Evolutionary conservation across 1,140 invertebrate species (phyloP).

Genomic region (Drosophila tristis): DNA sequence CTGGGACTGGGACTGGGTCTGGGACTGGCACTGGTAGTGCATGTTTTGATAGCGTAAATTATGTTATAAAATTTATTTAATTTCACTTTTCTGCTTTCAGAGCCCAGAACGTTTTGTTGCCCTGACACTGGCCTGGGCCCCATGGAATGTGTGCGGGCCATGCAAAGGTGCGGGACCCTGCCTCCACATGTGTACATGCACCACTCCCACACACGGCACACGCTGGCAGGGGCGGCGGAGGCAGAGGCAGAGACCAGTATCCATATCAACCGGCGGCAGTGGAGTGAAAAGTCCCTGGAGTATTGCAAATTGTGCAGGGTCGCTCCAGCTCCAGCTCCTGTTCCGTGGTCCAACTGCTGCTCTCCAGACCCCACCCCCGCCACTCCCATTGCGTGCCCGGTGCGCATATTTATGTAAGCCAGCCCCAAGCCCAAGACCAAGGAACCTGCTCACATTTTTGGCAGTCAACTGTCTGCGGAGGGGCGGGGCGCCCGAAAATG

Average conservation of each 20-base stretch:
- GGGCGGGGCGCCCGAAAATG: conserved; percentile 27
- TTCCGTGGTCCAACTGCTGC: not conserved
- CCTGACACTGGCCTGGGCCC: conserved; percentile 26
- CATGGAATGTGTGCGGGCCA: conserved; percentile 53
- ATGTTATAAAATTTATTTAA: conserved; percentile 83
- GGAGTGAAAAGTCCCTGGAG: conserved; percentile 62
- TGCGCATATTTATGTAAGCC: conserved; percentile 68
- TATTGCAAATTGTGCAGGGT: conserved; percentile 69
- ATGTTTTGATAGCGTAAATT: conserved; percentile 83
- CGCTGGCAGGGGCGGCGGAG: conserved; percentile 3
- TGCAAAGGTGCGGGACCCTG: conserved; percentile 37
- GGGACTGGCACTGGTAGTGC: conserved; percentile 26
- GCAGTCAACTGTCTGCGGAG: not conserved
- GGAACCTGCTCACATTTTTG: conserved; percentile 66
- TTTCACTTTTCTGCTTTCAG: conserved; percentile 71
- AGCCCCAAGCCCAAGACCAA: conserved; percentile 21
- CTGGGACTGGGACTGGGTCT: too few relatives aligned
- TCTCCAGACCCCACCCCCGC: conserved; percentile 9
- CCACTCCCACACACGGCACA: not conserved
- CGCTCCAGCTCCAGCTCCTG: not conserved
- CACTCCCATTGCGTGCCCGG: conserved; percentile 53
- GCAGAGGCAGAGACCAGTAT: not conserved
- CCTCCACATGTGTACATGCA: conserved; percentile 34
- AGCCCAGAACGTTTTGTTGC: conserved; percentile 69
- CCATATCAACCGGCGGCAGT: conserved; percentile 57